Base-by-base conservation (phyloP, 2,113 vertebrate genomes). In the human region DNA sequence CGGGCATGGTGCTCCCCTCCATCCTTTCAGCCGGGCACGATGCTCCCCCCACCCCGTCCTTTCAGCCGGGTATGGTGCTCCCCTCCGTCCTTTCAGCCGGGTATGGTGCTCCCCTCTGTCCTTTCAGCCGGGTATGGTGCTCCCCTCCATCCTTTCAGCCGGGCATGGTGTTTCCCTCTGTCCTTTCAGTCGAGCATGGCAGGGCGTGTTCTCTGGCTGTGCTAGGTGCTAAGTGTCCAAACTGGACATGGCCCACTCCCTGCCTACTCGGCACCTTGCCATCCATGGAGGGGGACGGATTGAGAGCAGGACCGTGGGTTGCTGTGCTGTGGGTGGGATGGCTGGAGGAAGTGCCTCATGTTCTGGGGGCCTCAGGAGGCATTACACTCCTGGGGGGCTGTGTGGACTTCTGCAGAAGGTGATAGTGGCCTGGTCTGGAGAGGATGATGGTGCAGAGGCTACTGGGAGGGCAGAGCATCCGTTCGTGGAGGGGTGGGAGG, bases 1-100 rank as follows among this genome's bases (percentile, higher is more conserved):
- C 0, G 52, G 5, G 2, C 6, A 0, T 55, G 52, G 16, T 20
- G 6, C 17, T 55, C 17, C 50, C 50, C 40, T 1, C 52, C 17
- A 1, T 55, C 17, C 52, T 55, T 18, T 55, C 17, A 55, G 5
- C 45, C 2, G 45, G 45, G 45, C 45, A 9, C 2, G 45, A 1
- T 45, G 45, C 45, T 14, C 1, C 14, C 52, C 52, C 43, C 43
- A 55, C 5, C 0, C 52, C 18, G 0, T 55, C 17, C 52, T 55
- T 55, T 55, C 52, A 55, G 17, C 52, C 1, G 52, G 5, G 2
- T 6, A 0, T 55, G 52, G 16, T 20, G 6, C 17, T 55, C 6
- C 50, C 50, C 50, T 0, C 52, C 17, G 5, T 55, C 17, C 52
- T 55, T 18, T 55, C 52, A 55, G 5, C 52, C 6, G 17, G 1